A percentile compares a stretch with the other conserved stretches of the same genome.
phyloP scores from a whole-genome alignment of 1,140 invertebrate genomes.

The Acromyrmex echinatior region DNA sequence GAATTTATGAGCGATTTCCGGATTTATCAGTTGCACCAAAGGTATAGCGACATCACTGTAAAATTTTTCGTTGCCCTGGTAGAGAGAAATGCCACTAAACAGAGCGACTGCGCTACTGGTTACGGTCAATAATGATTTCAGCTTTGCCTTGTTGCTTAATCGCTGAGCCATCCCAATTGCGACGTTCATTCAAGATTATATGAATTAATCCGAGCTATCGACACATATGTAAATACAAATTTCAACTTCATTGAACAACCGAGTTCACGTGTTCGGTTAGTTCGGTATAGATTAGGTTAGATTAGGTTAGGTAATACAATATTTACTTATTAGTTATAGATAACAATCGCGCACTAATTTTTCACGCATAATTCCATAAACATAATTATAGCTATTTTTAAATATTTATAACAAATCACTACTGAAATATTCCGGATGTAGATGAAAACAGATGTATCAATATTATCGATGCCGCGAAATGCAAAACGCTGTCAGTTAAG shows the following conservation, averaged over 20 bases:
- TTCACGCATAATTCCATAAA: too few species aligned
- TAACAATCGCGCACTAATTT: too few species aligned
- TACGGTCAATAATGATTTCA: constrained; percentile 81
- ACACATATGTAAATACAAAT: not conserved
- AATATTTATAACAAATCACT: too few species aligned
- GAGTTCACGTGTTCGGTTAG: not conserved
- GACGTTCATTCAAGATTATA: not conserved
- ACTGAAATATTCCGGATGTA: too few species aligned
- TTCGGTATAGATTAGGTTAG: not conserved
- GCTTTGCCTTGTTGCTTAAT: constrained; percentile 75
- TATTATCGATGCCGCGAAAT: too few species aligned
- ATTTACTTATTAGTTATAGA: not conserved
- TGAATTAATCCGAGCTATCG: not conserved
- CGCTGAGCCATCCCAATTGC: constrained; percentile 71
- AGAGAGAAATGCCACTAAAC: constrained; percentile 89
- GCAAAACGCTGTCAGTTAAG: too few species aligned
- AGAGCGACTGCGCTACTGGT: constrained; percentile 86
- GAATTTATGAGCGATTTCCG: constrained; percentile 93
- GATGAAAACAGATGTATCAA: too few species aligned
- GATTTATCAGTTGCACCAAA: constrained; percentile 89
- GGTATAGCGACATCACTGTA: constrained; percentile 92
- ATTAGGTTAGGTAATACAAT: not conserved
- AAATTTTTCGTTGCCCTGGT: constrained; percentile 92
- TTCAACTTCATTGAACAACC: not conserved
- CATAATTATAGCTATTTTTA: too few species aligned